Base-by-base conservation (phyloP, 2,797 vertebrate genomes). In the Yasuhikotakia modesta region DNA sequence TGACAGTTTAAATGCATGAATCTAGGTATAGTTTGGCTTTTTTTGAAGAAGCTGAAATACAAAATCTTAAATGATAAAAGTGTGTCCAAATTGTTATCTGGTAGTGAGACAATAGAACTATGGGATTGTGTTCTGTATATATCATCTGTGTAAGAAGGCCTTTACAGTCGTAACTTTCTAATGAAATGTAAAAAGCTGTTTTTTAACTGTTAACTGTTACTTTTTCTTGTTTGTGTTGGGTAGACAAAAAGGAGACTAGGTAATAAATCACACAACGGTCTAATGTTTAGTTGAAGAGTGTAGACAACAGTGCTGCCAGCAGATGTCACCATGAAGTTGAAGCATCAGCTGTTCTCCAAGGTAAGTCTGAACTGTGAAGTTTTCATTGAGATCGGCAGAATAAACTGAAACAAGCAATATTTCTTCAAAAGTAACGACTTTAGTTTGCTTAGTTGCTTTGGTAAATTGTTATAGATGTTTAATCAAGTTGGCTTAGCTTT, bases 321-420 rank as follows among this genome's bases (percentile, higher is more conserved):
- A 80, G 81, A 78, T 80, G 81, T 79, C 81, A 70, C 69, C 68
- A 50, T 46, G 7, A 60, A 17, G 57, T 69, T 70, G 75, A 55
- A 22, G 30, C 45, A 69, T 60, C 30, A 65, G 16, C 22, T 32
- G 32, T 66, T 75, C 61, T 75, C 61, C 19, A 35, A 63, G 32
- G 60, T 39, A 5, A 63, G 30, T 63, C 30, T 63, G 60, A 32
- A 16, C 58, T 61, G 5, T 61, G 24, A 39, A 11, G 6, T 63
- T 11, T 35, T 63, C 2, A 35, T 6, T 32, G 6, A 63, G 11
- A 3, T 63, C 60, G 39, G 7, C 10, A 39, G 60, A 39, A 30
- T 7, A 63, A n/a, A 11, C 35, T 39, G 32, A 2, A 63, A 61
- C 17, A 61, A 63, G 35, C 30, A n/a, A n/a, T 12, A 35, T 63